Base-by-base conservation (phyloP, 1,140 invertebrate genomes). In the Drosophila virilis region DNA sequence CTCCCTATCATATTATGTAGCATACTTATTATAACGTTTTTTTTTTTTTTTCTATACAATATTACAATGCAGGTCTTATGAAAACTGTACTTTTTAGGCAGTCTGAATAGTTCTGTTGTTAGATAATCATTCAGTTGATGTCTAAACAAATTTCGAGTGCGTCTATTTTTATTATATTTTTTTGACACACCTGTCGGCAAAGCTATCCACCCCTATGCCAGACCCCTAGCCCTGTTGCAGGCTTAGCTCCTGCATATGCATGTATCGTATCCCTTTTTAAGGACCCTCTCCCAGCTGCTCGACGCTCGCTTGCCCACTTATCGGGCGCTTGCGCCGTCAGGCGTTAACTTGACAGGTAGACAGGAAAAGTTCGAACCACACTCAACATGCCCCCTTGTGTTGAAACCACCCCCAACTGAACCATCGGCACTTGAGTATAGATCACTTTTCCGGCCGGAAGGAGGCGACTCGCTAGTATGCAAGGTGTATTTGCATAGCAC, bases 311-410 rank as follows among this genome's bases (percentile, higher is more conserved):
- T 51, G 52, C 76, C 80, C 76, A 78, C 77, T 78, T 79, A 76
- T 78, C 79, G 51, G 72, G 52, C 51, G 81, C 71, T 73, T 71
- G 74, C 55, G 74, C 74, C 55, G 67, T 88, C 83, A 89, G 84
- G 84, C 84, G 77, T 83, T 89, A 88, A 88, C 84, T 88, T 88
- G 80, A 88, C 83, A 86, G 84, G 83, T 86, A 89, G 50, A 66
- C 51, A 51, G 69, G 76, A 83, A 86, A 86, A 86, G 72, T 86
- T 79, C 33, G 42, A 52, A 55, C 69, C 28, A 32, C 37, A 40
- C 37, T 40, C 35, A 13, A n/a, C 58, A 28, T 22, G 57, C 60
- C 17, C 57, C 45, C 59, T 45, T 4, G 50, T 37, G 35, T 62
- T 15, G 37, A 51, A 54, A 69, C 48, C 73, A 66, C 78, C 77